Evolutionary conservation across 2,888 invertebrate genomes (phyloP), one percentile per base, ranked within the genome.

Genomic region (Gasteruption jaculator): DNA sequence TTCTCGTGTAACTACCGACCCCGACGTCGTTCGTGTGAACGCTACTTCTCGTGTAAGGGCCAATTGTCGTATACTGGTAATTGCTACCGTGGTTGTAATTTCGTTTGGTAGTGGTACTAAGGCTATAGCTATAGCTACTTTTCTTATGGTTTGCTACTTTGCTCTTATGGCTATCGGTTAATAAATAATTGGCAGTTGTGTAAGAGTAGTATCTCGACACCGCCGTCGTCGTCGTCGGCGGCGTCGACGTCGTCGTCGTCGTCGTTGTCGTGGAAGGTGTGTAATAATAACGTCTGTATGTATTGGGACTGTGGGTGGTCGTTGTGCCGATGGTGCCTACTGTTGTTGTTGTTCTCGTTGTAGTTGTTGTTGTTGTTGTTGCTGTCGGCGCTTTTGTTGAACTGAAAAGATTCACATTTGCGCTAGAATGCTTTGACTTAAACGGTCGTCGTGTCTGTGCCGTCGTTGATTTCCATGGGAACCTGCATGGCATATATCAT

Each of bases 401-500:
- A n/a, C n/a, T n/a, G 40, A 56, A 53, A 27, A 50, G 45, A 49
- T 56, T 56, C 42, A 43, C 37, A 53, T 53, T 38, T 58, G 53
- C 47, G 61, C 53, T n/a, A 34, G 58, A 55, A 52, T 59, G 58
- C 49, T 60, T 55, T 45, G 54, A 55, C 48, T 55, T 53, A 43
- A 60, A 52, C 49, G 55, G 59, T 53, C 56, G 60, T n/a, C 38
- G 59, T 59, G 55, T n/a, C 58, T 63, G 55, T 62, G 57, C 47
- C n/a, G 68, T 65, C 48, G 68, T 67, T 41, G 61, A 43, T 49
- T 60, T 60, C 67, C 60, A 63, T 55, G 57, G 59, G 51, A 63
- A 68, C 68, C 69, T 69, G 65, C 50, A 48, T 60, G 53, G 46
- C 54, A 56, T 38, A 55, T 48, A 39, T 43, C 26, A 20, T 25